Percentiles rank a stretch among this genome's conserved stretches.
Conservation (phyloP, 2,888 invertebrate species). For the Dryadula phaetusa region DNA sequence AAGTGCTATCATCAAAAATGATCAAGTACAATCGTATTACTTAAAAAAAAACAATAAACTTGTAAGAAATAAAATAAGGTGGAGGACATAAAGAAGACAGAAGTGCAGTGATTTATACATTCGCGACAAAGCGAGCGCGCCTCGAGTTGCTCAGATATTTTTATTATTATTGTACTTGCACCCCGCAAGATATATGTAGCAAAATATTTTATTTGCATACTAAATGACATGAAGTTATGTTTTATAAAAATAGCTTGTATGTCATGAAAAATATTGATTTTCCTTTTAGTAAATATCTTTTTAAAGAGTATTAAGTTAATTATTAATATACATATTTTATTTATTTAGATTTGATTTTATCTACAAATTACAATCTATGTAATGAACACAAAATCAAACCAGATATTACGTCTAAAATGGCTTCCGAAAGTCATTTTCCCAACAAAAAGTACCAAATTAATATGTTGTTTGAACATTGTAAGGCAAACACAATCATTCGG, state of each 20-base stretch:
- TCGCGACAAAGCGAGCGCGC: conserved; percentile 47
- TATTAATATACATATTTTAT: not conserved
- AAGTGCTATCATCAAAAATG: conserved; percentile 16
- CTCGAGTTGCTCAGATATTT: conserved; percentile 49
- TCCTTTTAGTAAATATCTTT: not conserved
- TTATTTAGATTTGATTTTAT: not conserved
- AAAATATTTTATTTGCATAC: conserved; percentile 46
- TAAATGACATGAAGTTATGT: conserved; percentile 39
- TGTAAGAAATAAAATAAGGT: conserved; percentile 55
- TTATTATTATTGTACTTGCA: conserved; percentile 50
- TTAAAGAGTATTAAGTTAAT: not conserved
- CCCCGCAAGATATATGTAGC: conserved; percentile 40
- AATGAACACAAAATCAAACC: conserved; percentile 15
- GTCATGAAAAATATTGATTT: not conserved
- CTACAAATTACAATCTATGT: not conserved
- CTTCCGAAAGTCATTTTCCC: conserved; percentile 74
- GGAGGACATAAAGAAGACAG: conserved; percentile 58
- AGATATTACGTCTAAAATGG: conserved; percentile 49
- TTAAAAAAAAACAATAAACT: conserved; percentile 51
- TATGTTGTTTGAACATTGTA: conserved; percentile 83
- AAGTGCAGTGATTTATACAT: conserved; percentile 61
- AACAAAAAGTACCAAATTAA: conserved; percentile 80
- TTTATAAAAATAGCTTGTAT: conserved; percentile 31
- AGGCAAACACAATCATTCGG: conserved; percentile 80
- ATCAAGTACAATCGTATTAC: conserved; percentile 34